Percentiles rank a stretch among this genome's conserved stretches.
Evolutionary conservation across 64 coral and sea anemone genomes (phyloP).

Genomic region (Pachyseris speciosa): DNA sequence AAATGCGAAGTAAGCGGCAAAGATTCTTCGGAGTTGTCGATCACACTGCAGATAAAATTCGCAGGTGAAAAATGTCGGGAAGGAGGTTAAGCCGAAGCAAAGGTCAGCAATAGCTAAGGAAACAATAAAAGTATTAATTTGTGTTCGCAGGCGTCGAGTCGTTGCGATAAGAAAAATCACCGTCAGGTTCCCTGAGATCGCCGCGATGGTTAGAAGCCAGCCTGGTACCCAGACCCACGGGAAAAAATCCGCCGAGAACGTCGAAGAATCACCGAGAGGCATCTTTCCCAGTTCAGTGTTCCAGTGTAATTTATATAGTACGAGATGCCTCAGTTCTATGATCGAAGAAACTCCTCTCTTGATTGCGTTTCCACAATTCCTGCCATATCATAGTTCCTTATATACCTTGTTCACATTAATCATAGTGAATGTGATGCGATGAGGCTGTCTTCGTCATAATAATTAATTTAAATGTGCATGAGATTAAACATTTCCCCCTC

Average conservation of each 20-base stretch:
- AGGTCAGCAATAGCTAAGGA: not conserved
- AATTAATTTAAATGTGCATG: too few species aligned
- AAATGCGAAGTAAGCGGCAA: not conserved
- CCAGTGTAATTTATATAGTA: not conserved
- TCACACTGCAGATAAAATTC: not conserved
- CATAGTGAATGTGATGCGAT: too few species aligned
- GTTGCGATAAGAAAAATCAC: slow-evolving; percentile 12
- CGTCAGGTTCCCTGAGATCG: not conserved
- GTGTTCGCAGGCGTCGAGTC: not conserved
- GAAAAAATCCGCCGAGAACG: not conserved
- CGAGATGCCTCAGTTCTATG: too few species aligned
- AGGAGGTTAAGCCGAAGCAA: not conserved
- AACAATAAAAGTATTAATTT: not conserved
- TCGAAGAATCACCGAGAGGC: not conserved
- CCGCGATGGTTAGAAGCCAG: not conserved
- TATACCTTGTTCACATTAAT: not conserved
- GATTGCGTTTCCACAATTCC: too few species aligned
- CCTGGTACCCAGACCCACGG: slow-evolving; percentile 8
- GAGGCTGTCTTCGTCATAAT: too few species aligned
- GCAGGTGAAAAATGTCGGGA: not conserved
- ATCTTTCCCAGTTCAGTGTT: not conserved
- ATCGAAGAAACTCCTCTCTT: too few species aligned
- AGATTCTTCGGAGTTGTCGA: slow-evolving; percentile 1
- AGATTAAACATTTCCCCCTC: too few species aligned
- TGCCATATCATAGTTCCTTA: not conserved